Base-by-base conservation (phyloP, 2,797 vertebrate species). In the Bryconaethiops microstoma region DNA sequence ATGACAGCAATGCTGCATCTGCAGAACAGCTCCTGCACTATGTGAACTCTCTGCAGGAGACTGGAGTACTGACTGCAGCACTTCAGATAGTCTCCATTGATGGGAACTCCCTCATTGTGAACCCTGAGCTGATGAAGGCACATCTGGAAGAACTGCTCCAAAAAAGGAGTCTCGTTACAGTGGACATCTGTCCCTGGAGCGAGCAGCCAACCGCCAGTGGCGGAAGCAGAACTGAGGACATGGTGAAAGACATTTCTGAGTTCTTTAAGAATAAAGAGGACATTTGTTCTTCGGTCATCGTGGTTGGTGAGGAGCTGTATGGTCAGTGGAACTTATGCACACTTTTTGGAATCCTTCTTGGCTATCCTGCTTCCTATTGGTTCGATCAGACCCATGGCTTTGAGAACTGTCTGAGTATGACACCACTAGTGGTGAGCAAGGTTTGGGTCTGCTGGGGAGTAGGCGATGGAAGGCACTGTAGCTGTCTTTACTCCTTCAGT, bases 401-500 rank as follows among this genome's bases (percentile, higher is more conserved):
- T 59, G 93, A 95, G 78, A 98, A 97, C 88, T 98, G 97, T 83
- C 88, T 99, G 88, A 93, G 94, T 1, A 88, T 97, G 91, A 94
- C 89, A 0, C 96, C 96, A 0, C 92, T 99, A 72, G 88, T 84
- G 42, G 94, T 96, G 59, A 95, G 92, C 67, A 94, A 90, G 0
- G 95, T 89, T 29, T 91, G 35, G 71, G 94, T 91, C 0, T 87
- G 85, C 7, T 96, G 94, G 91, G 86, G 87, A 71, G 82, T 86
- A 17, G 90, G 92, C 12, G 50, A 70, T 6, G 50, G 74, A 0
- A 83, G 87, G 17, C 91, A 93, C 63, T 82, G 67, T 17, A 89
- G 93, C 68, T 90, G 83, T 70, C 90, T 99, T 17, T 98, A 92
- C 86, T 98, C 98, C 39, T 99, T 99, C 88, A 99, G 96, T 67